Evolutionary conservation across 1,140 invertebrate species (phyloP).

Genomic region (Rhagoletis zephyria): DNA sequence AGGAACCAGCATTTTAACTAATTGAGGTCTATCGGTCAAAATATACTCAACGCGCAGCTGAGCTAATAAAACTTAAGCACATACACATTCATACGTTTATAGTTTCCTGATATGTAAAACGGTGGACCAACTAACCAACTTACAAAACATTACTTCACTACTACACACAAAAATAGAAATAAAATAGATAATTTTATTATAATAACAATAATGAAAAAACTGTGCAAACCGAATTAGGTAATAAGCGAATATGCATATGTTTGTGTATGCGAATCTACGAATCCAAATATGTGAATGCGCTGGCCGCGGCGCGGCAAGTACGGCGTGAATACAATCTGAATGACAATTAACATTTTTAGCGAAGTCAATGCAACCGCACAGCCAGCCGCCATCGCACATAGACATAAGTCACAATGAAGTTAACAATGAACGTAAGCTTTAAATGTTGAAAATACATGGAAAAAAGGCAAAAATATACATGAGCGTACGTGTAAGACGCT

Average conservation of each 20-base stretch:
- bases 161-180: background rate
- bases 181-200: background rate
- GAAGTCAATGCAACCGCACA: background rate
- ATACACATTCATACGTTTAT: background rate
- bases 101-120: background rate
- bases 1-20: background rate
- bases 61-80: background rate
- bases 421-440: conserved; percentile 33
- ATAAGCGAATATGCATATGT: background rate
- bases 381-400: background rate
- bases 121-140: background rate
- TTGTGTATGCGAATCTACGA: background rate
- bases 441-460: conserved; percentile 28
- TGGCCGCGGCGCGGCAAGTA: background rate
- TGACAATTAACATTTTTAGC: conserved; percentile 49
- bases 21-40: conserved; percentile 30
- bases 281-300: background rate
- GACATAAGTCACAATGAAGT: conserved; percentile 31
- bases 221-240: conserved; percentile 33
- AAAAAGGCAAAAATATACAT: background rate
- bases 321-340: conserved; percentile 35
- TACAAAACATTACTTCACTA: background rate
- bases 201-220: conserved; percentile 18
- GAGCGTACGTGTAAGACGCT: background rate
- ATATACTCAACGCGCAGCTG: background rate